phyloP scores from a whole-genome alignment of 2,113 vertebrate species.

The Regulus satrapa region DNA sequence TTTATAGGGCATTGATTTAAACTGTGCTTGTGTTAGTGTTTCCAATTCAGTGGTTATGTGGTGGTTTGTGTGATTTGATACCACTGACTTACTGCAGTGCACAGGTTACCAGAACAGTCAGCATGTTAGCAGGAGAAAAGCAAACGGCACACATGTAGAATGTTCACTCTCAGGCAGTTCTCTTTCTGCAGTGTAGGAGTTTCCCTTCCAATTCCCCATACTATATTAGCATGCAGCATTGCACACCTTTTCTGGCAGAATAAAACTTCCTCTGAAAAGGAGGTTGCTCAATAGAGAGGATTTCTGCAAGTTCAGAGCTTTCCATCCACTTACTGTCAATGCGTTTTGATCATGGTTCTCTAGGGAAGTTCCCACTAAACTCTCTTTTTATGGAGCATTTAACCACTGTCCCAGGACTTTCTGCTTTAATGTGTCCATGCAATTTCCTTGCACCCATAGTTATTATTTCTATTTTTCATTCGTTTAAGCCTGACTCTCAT shows the following conservation, averaged over 20 bases:
- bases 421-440: not conserved
- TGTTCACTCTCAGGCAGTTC: not conserved
- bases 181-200: not conserved
- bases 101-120: not conserved
- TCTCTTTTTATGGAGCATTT: not conserved
- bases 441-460: not conserved
- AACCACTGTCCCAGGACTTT: not conserved
- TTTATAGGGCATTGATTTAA: conserved; percentile 3
- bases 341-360: not conserved
- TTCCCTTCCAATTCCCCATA: not conserved
- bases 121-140: not conserved
- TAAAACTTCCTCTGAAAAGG: not conserved
- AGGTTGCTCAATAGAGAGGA: not conserved
- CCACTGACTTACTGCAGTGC: not conserved
- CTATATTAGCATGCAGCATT: not conserved
- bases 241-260: not conserved
- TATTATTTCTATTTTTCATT: not conserved
- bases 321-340: not conserved
- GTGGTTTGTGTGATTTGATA: not conserved
- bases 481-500: not conserved
- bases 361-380: not conserved
- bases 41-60: not conserved
- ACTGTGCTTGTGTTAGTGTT: not conserved
- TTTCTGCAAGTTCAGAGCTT: not conserved
- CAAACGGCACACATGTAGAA: not conserved